These are phyloP conservation scores for Sipha maydis DNA, from an alignment of 2,888 invertebrate species.

Conservation along the genomic window DNA sequence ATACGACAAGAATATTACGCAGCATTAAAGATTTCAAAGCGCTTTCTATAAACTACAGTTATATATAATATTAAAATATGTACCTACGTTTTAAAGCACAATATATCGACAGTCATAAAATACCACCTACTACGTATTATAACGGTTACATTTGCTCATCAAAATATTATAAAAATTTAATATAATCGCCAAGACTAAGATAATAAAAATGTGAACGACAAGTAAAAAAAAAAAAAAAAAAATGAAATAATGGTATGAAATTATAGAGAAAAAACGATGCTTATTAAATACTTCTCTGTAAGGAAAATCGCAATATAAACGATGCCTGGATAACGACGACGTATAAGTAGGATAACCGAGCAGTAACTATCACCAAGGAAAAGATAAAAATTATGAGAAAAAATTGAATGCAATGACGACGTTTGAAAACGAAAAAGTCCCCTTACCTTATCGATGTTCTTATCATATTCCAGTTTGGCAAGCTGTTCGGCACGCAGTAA, in stretches of 20 bases:
- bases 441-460: slow-evolving; percentile 83
- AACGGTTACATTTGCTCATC: not conserved
- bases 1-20: not conserved
- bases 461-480: slow-evolving; percentile 81
- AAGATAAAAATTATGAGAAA: slow-evolving; percentile 27
- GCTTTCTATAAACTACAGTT: not conserved
- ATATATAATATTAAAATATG: not conserved
- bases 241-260: slow-evolving; percentile 22
- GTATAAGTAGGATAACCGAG: slow-evolving; percentile 62
- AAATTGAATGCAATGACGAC: slow-evolving; percentile 29
- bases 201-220: slow-evolving; percentile 42
- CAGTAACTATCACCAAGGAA: slow-evolving; percentile 60
- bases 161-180: not conserved
- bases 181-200: slow-evolving; percentile 14
- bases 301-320: slow-evolving; percentile 59
- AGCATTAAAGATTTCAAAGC: not conserved
- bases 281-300: slow-evolving; percentile 58
- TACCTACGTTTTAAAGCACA: not conserved
- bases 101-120: not conserved
- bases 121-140: not conserved
- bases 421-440: not conserved
- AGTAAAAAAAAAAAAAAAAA: not conserved
- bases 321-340: slow-evolving; percentile 51
- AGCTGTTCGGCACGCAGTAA: slow-evolving; percentile 87
- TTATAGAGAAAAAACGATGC: slow-evolving; percentile 26